These are phyloP conservation scores for Umimayanthus kanabou DNA, from an alignment of 92 coral and sea anemone genomes.

Conservation along the genomic window DNA sequence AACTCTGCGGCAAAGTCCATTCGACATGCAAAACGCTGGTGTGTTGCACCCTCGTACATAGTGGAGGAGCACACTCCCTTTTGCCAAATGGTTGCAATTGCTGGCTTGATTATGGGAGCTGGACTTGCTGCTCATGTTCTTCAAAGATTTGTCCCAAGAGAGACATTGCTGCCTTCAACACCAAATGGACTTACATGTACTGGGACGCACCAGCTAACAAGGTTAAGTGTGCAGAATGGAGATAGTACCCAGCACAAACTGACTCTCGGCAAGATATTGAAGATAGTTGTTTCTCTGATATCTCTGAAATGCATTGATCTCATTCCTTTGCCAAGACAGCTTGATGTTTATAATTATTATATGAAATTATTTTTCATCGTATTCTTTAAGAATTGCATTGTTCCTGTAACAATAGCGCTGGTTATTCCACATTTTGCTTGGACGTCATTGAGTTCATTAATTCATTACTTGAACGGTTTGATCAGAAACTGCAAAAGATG, in stretches of 20 bases:
- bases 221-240: neutral
- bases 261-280: constrained; percentile 35
- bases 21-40: constrained; percentile 42
- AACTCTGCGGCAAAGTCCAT: constrained; percentile 31
- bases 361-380: constrained; percentile 5
- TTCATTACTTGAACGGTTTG: neutral
- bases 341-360: constrained; percentile 22
- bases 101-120: constrained; percentile 21
- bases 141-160: constrained; percentile 19
- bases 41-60: constrained; percentile 27
- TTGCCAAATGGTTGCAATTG: constrained; percentile 33
- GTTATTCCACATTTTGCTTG: constrained; percentile 18
- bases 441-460: neutral
- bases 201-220: neutral
- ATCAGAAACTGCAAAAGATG: constrained; percentile 25
- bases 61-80: constrained; percentile 19
- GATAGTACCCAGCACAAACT: neutral
- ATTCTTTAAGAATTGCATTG: constrained; percentile 15
- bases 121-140: constrained; percentile 11
- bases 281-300: constrained; percentile 29
- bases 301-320: constrained; percentile 4
- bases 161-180: neutral
- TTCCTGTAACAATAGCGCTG: constrained; percentile 18
- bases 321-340: constrained; percentile 39
- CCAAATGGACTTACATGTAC: neutral